Percentiles rank a stretch among this genome's conserved stretches.
These are phyloP conservation scores for Melanerpes aurifrons DNA, from an alignment of 2,113 vertebrate species.

Conservation along the genomic window DNA sequence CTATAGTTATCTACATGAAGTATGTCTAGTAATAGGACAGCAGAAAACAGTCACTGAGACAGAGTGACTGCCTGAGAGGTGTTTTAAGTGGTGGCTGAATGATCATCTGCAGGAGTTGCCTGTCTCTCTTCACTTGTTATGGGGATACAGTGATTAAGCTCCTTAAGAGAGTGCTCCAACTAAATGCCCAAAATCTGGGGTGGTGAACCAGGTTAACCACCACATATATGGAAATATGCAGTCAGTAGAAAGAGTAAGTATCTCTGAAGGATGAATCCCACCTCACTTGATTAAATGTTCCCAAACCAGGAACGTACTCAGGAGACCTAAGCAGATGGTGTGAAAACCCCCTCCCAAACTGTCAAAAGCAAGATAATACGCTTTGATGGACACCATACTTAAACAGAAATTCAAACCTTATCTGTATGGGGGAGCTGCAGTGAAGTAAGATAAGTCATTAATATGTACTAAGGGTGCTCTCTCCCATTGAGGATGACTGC, in stretches of 20 bases:
- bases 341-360: conserved; percentile 32
- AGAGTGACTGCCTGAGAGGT: neutral
- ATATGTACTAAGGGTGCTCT: neutral
- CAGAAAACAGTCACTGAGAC: neutral
- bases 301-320: neutral
- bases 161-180: neutral
- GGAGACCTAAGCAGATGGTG: conserved; percentile 24
- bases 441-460: neutral
- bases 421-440: neutral
- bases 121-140: neutral
- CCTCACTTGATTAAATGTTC: neutral
- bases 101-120: neutral
- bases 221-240: neutral
- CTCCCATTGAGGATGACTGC: neutral
- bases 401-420: conserved; percentile 10
- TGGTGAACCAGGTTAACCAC: neutral
- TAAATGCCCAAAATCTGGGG: neutral
- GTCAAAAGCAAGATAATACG: conserved; percentile 8
- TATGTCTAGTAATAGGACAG: too few species aligned
- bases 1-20: neutral
- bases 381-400: conserved; percentile 33
- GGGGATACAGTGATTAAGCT: neutral
- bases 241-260: neutral
- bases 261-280: neutral
- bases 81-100: neutral